phyloP scores from a whole-genome alignment of 2,113 vertebrate genomes.

The Penelope pileata region DNA sequence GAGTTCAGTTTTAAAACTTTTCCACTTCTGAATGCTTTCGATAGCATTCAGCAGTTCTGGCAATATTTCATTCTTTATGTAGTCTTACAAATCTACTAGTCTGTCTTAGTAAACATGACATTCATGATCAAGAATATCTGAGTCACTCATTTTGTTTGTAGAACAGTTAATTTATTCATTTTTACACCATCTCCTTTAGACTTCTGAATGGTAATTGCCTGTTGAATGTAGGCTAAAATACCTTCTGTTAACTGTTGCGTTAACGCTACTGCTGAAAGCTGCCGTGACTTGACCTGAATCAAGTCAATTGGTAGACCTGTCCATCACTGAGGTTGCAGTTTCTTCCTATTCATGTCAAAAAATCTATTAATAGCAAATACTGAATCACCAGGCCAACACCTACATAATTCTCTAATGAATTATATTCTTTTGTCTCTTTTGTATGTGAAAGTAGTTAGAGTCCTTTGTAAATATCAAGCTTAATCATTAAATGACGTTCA shows the following conservation, averaged over 20 bases:
- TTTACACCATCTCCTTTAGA: neutral
- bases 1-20: neutral
- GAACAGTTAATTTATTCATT: conserved; percentile 15
- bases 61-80: neutral
- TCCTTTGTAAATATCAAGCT: neutral
- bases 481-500: conserved; percentile 27
- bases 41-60: neutral
- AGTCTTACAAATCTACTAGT: neutral
- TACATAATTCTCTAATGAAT: neutral
- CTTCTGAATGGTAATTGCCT: conserved; percentile 11
- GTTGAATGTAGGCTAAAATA: neutral
- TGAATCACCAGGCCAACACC: neutral
- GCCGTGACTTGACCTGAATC: neutral
- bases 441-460: neutral
- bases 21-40: neutral
- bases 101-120: neutral
- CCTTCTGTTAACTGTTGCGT: neutral
- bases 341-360: conserved; percentile 3
- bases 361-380: neutral
- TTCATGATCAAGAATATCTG: neutral
- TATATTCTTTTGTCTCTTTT: conserved; percentile 20
- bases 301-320: neutral
- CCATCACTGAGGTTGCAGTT: neutral
- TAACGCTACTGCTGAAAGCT: neutral
- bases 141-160: conserved; percentile 18